A percentile compares a stretch with the other conserved stretches of the same genome.
Conservation (phyloP, 2,888 invertebrate species). For the Gandaritis pyraliata region DNA sequence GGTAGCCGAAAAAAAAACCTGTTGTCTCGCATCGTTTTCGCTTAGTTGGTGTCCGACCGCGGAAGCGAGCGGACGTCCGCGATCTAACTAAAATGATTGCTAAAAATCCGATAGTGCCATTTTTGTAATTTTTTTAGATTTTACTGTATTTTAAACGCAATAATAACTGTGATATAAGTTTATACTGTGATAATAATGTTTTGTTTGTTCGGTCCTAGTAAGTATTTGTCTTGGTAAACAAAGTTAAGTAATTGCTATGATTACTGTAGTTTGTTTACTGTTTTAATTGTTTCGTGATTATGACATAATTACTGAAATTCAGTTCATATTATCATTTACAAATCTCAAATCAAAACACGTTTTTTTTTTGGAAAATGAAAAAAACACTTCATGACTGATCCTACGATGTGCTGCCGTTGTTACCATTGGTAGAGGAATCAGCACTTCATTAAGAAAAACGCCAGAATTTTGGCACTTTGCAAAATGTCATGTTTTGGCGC, state of each 20-base stretch:
- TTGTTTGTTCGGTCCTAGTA: slow-evolving; percentile 45
- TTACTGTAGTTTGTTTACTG: neutral
- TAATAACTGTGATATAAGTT: slow-evolving; percentile 38
- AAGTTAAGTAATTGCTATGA: neutral
- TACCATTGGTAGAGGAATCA: too few species aligned
- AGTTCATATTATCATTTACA: neutral
- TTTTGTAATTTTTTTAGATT: slow-evolving; percentile 27
- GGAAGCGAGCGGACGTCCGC: slow-evolving; percentile 30
- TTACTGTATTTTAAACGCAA: slow-evolving; percentile 18
- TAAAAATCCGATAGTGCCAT: slow-evolving; percentile 2
- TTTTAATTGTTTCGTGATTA: neutral
- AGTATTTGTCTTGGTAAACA: slow-evolving; percentile 32
- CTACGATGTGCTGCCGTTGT: too few species aligned
- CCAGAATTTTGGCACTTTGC: too few species aligned
- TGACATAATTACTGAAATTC: neutral
- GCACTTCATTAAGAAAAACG: too few species aligned
- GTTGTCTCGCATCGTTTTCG: slow-evolving; percentile 25
- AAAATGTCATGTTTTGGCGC: too few species aligned
- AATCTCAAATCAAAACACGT: neutral
- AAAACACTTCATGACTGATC: too few species aligned
- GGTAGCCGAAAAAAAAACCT: slow-evolving; percentile 36
- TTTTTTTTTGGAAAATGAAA: too few species aligned
- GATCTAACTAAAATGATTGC: neutral
- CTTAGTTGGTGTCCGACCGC: slow-evolving; percentile 28
- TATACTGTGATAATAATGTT: slow-evolving; percentile 39